These are phyloP conservation scores for Acinonyx jubatus DNA, from an alignment of 2,113 vertebrate genomes.

Conservation along the genomic window DNA sequence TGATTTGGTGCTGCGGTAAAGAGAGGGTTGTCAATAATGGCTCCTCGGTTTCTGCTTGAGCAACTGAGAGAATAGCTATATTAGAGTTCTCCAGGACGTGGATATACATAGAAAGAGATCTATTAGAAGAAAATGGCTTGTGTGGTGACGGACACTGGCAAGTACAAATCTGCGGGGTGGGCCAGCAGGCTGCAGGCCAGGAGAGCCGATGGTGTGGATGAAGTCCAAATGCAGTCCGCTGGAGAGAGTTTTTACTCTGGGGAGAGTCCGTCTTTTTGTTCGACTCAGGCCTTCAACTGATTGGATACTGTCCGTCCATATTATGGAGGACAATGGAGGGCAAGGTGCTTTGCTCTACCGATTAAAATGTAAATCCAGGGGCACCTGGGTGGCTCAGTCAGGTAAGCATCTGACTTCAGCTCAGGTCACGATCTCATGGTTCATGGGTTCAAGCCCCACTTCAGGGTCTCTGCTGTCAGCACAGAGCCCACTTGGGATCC, in stretches of 20 bases:
- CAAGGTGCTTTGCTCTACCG: neutral
- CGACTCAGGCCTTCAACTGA: neutral
- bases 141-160: too few species aligned
- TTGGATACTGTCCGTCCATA: neutral
- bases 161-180: neutral
- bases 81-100: neutral
- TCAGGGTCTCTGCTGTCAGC: too few species aligned
- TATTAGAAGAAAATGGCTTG: neutral
- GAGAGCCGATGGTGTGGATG: accelerated
- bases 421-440: too few species aligned
- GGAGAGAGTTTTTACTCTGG: neutral
- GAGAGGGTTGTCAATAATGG: neutral
- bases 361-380: neutral
- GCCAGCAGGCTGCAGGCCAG: neutral
- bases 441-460: too few species aligned
- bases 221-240: neutral
- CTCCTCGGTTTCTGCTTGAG: neutral
- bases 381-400: too few species aligned
- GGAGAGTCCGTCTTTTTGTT: neutral
- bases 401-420: too few species aligned
- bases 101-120: neutral
- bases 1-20: neutral
- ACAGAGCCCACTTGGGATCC: too few species aligned
- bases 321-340: neutral
- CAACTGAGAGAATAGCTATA: neutral